Evolutionary conservation across 1,140 invertebrate genomes (phyloP).

Genomic region (Drosophila nannoptera): DNA sequence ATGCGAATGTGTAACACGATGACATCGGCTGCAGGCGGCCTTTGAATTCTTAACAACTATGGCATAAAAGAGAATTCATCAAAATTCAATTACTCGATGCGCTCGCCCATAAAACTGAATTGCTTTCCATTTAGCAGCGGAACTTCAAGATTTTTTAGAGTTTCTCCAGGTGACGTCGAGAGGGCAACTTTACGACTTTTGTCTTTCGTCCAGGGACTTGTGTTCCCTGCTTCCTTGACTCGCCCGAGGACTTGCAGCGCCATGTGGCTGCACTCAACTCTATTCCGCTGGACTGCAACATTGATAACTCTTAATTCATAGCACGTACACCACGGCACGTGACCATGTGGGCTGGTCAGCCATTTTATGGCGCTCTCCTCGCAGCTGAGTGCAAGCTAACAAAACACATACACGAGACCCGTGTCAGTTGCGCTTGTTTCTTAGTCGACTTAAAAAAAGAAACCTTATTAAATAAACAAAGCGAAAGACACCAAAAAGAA

Average conservation of each 20-base stretch:
- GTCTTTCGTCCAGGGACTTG: too few relatives aligned
- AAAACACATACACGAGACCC: slow-evolving; percentile 12
- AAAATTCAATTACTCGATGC: slow-evolving; percentile 65
- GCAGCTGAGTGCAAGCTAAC: slow-evolving; percentile 34
- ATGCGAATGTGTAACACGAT: slow-evolving; percentile 49
- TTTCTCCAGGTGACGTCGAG: slow-evolving; percentile 13
- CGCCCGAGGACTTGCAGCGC: slow-evolving; percentile 23
- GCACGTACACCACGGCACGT: slow-evolving; percentile 40
- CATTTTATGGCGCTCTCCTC: slow-evolving; percentile 16
- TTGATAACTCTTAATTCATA: slow-evolving; percentile 29
- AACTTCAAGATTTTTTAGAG: slow-evolving; percentile 14
- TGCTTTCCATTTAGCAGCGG: slow-evolving; percentile 24
- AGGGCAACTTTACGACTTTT: slow-evolving; percentile 35
- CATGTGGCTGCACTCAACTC: slow-evolving; percentile 11
- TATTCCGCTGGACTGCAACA: slow-evolving; percentile 23
- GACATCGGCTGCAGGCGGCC: slow-evolving; percentile 22
- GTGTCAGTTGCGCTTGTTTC: slow-evolving; percentile 4
- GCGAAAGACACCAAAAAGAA: not conserved
- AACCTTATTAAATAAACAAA: not conserved
- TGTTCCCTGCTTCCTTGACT: slow-evolving; percentile 7
- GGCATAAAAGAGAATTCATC: slow-evolving; percentile 63
- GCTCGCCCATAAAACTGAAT: slow-evolving; percentile 39
- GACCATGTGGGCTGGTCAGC: slow-evolving; percentile 43
- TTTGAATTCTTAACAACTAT: slow-evolving; percentile 64
- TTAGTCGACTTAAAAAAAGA: not conserved